These are phyloP conservation scores for Drosophila yooni DNA, from an alignment of 2,888 invertebrate species.

Conservation along the genomic window DNA sequence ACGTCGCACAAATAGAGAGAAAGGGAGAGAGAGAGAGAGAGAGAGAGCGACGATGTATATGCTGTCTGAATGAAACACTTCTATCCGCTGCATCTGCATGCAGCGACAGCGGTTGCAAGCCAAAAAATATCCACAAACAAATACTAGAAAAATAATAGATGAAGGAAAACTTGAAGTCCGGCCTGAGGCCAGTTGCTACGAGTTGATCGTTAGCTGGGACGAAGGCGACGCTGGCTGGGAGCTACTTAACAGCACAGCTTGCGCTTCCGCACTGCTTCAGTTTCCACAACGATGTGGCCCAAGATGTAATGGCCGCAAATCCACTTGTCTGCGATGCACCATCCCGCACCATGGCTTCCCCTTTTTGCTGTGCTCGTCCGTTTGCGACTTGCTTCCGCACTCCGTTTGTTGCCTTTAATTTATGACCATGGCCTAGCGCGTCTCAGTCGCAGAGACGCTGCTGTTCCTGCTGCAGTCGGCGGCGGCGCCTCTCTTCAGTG, in stretches of 20 bases:
- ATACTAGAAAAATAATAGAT: conserved; percentile 10
- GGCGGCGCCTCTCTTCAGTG: conserved; percentile 51
- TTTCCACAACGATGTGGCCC: conserved; percentile 7
- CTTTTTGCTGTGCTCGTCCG: conserved; percentile 24
- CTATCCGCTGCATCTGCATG: conserved; percentile 50
- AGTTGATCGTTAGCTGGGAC: conserved; percentile 65
- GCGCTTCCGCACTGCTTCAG: conserved; percentile 59
- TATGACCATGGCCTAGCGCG: conserved; percentile 68
- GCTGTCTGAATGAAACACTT: conserved; percentile 45
- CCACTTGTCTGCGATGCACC: conserved; percentile 54
- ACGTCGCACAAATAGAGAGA: background rate
- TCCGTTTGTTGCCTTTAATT: conserved; percentile 77
- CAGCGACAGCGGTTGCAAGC: background rate
- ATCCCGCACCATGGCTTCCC: background rate
- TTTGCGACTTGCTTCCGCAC: conserved; percentile 67
- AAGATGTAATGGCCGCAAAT: conserved; percentile 76
- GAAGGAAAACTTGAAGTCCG: conserved; percentile 51
- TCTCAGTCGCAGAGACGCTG: conserved; percentile 42
- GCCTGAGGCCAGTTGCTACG: conserved; percentile 47
- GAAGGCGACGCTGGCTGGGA: conserved; percentile 51
- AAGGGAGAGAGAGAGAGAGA: background rate
- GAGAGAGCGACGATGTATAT: background rate
- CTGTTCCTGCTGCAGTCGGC: conserved; percentile 20
- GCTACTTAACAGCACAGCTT: conserved; percentile 75
- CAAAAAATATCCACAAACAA: conserved; percentile 5